Percentiles rank a stretch among this genome's conserved stretches.
Evolutionary conservation across 1,140 invertebrate genomes (phyloP).

Genomic region (Coelopa frigida): DNA sequence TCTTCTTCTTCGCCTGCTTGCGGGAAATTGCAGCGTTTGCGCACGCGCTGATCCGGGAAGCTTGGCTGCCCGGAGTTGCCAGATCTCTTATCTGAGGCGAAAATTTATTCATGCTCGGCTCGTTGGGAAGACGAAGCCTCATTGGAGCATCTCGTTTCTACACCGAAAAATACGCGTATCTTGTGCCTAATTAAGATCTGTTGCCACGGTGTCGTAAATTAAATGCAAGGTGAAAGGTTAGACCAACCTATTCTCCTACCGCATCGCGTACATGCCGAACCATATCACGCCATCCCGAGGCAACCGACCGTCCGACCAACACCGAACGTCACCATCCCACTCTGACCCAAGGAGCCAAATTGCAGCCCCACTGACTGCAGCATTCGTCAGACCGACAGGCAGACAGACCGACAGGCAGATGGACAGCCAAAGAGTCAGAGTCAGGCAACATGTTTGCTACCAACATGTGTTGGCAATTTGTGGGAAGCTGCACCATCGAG

Average conservation of each 20-base stretch:
- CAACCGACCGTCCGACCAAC: not conserved
- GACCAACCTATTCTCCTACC: slow-evolving; percentile 6
- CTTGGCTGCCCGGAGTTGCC: too few relatives aligned
- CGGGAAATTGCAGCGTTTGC: too few relatives aligned
- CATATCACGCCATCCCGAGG: too few relatives aligned
- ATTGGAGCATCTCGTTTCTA: not conserved
- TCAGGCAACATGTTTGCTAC: not conserved
- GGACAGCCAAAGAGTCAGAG: slow-evolving; percentile 8
- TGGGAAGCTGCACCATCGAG: slow-evolving; percentile 3
- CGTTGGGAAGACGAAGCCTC: not conserved
- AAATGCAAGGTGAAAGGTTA: slow-evolving; percentile 12
- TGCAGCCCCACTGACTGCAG: not conserved
- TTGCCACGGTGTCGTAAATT: slow-evolving; percentile 9
- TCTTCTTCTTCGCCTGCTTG: too few relatives aligned
- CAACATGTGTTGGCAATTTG: slow-evolving; percentile 7
- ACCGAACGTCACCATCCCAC: too few relatives aligned
- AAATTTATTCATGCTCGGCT: slow-evolving; percentile 9
- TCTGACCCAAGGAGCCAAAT: not conserved
- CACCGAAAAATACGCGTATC: not conserved
- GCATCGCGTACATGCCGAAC: too few relatives aligned
- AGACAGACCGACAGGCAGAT: too few relatives aligned
- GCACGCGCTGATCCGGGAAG: too few relatives aligned
- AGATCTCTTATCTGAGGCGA: slow-evolving; percentile 10
- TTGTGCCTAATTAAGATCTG: slow-evolving; percentile 12
- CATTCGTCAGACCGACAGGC: not conserved